A percentile compares a stretch with the other conserved stretches of the same genome.
Evolutionary conservation across 2,113 vertebrate species (phyloP).

Genomic region (Brevimyrus niger): DNA sequence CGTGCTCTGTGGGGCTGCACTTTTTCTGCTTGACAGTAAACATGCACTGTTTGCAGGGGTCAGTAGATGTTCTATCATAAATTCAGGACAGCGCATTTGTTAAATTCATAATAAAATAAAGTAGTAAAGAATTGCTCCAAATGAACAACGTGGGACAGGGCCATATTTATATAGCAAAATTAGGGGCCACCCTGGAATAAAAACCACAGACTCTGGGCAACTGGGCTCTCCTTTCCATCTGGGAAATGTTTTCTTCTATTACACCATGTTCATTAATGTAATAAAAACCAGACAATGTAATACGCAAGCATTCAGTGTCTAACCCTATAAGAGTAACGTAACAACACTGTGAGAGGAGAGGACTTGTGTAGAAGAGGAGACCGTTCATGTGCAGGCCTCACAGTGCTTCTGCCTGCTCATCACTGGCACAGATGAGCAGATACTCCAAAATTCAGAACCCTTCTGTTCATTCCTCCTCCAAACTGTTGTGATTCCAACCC

Average conservation of each 20-base stretch:
- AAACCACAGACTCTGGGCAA: conserved; percentile 3
- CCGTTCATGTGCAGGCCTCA: not conserved
- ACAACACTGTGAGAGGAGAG: not conserved
- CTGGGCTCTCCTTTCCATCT: not conserved
- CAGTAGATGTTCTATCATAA: not conserved
- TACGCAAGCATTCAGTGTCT: not conserved
- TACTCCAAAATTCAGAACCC: not conserved
- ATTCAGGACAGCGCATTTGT: not conserved
- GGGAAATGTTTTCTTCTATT: not conserved
- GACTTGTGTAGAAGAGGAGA: not conserved
- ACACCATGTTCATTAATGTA: not conserved
- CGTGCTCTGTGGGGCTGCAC: not conserved
- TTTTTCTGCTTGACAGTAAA: not conserved
- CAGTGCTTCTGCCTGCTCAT: not conserved
- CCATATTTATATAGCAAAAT: conserved; percentile 10
- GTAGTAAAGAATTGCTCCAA: not conserved
- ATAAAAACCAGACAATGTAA: not conserved
- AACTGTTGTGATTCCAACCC: not conserved
- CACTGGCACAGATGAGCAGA: not conserved
- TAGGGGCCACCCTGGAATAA: not conserved
- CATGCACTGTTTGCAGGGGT: too few species aligned
- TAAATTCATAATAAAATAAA: conserved; percentile 7
- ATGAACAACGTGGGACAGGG: not conserved
- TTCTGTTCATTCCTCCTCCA: not conserved
- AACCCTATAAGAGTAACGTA: not conserved